Evolutionary conservation across 2,888 invertebrate genomes (phyloP), one percentile per base, ranked within the genome.

Genomic region (Odontocolon sp.): DNA sequence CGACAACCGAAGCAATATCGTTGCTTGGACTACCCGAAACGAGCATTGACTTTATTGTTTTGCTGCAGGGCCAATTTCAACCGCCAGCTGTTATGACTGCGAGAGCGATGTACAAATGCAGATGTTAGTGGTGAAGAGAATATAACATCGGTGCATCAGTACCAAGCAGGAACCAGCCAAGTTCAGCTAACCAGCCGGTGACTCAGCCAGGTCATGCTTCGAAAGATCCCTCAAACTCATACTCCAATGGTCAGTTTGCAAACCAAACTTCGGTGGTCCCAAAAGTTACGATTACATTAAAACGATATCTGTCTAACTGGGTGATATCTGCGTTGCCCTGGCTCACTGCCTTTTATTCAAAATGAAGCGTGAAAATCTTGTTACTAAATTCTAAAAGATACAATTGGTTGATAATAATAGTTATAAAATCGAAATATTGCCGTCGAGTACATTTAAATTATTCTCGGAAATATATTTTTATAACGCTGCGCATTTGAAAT

Each of bases 1-100:
- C 64, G 69, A 64, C 52, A 70, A 59, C 38, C n/a, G 23, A 6
- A 61, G 67, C 68, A 67, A 77, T 57, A 71, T 36, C 56, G 63
- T 54, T 52, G 52, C 38, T 8, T 45, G 33, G 57, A 57, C 40
- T 56, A 59, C 33, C 23, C 26, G 57, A 61, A 26, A 57, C 45
- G 64, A 26, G 23, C 50, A 9, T 68, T 38, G 74, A 78, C 77
- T 83, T 82, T 80, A 83, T 82, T 83, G 80, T 81, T 80, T 80
- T 68, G 67, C 79, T 69, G 63, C 77, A 50, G 54, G 78, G 77
- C 68, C 78, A 80, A 82, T 84, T 76, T 78, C 76, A 50, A 75
- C 68, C 73, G 68, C 64, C 81, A 80, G 80, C 78, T 81, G 81
- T 80, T 77, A 79, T 77, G 73, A 72, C 73, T 70, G 47, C 52